Base-by-base conservation (phyloP, 2,797 vertebrate species). In the Acrossocheilus fasciatus region DNA sequence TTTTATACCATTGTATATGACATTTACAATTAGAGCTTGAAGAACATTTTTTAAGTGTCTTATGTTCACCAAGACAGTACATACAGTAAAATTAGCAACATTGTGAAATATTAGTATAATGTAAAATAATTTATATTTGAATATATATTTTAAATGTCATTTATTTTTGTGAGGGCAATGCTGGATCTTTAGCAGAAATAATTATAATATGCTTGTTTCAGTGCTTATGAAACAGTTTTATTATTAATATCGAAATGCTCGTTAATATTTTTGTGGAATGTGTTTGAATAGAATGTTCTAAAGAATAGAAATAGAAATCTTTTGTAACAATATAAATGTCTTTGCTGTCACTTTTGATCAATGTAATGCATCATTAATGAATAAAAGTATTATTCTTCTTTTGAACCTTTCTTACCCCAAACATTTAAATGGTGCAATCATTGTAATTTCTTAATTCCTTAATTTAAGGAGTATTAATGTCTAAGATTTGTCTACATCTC, bases 401-500 rank as follows among this genome's bases (percentile, higher is more conserved):
- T 8, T 14, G 3, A 41, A 15, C 14, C 0, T 26, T n/a, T 2
- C 34, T n/a, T 20, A n/a, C 34, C 10, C 10, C 34, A 57, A 23
- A 57, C 11, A 4, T 57, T 77, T 57, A 8, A 78, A 7, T 78
- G 18, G 1, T 41, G 43, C n/a, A 41, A 17, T 26, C 4, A n/a
- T 59, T 78, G 17, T 26, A 47, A 69, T 34, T 39, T 66, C 66
- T 47, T 15, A 45, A n/a, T 26, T 62, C 62, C 34, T 30, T 15
- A 18, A 18, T 62, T 20, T 79, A 8, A 1, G 11, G 8, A 26
- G 39, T 11, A 62, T 81, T 39, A 68, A 81, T 68, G 45, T 80
- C 14, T 20, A 66, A 70, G 47, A 30, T 9, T 79, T 6, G 20
- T 68, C 17, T 86, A 26, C 78, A 0, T 89, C 72, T 90, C 39